These are phyloP conservation scores for Drosophila lacicola DNA, from an alignment of 2,888 invertebrate genomes.

Conservation along the genomic window DNA sequence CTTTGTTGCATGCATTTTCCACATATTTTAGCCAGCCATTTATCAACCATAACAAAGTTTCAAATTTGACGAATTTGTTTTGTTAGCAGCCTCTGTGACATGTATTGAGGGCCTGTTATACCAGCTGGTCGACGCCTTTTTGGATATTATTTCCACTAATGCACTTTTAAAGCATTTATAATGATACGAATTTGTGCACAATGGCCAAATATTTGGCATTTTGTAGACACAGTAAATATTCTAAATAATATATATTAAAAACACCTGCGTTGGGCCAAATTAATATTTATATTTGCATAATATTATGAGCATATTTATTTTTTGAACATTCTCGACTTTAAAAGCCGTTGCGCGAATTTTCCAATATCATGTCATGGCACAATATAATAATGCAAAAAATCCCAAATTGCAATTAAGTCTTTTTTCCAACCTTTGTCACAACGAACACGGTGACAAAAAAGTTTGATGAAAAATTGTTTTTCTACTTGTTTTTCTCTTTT, in stretches of 20 bases:
- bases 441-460: constrained; percentile 9
- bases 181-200: background rate
- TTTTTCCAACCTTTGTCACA: constrained; percentile 12
- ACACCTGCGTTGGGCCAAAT: no score
- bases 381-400: background rate
- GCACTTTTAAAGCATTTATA: constrained; percentile 20
- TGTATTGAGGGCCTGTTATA: constrained; percentile 15
- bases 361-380: constrained; percentile 1
- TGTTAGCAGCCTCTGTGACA: constrained; percentile 2
- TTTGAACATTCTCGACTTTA: background rate
- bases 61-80: constrained; percentile 26
- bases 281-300: no score
- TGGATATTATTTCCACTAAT: constrained; percentile 7
- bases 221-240: background rate
- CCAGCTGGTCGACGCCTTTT: background rate
- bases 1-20: constrained; percentile 40
- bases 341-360: constrained; percentile 12
- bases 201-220: background rate
- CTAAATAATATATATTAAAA: no score
- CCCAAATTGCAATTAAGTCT: constrained; percentile 27
- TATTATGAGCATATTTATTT: background rate
- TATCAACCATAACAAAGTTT: constrained; percentile 46
- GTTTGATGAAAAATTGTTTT: constrained; percentile 5
- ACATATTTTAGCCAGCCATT: constrained; percentile 32
- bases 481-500: constrained; percentile 2